Evolutionary conservation across 1,140 invertebrate genomes (phyloP), one percentile per base, ranked within the genome.

Genomic region (Psix sp.): DNA sequence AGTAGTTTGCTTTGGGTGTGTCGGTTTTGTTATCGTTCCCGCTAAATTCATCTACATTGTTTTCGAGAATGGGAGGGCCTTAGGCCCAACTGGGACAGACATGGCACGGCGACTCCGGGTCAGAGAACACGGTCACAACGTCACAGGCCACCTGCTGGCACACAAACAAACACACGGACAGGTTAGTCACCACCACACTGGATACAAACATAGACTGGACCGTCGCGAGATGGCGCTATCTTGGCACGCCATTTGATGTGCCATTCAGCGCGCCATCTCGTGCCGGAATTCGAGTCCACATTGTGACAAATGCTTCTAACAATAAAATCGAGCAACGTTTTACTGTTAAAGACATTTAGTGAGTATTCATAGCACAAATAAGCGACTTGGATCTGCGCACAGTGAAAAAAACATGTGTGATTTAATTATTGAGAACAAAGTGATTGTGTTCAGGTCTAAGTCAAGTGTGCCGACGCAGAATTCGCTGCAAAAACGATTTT

Each of bases 91-190:
- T 74, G 76, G 74, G 80, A 80, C 77, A 83, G 84, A 85, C 84
- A 86, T 85, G 85, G 84, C 82, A 86, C 84, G 85, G 84, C 84
- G 84, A 86, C 85, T 86, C 84, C 84, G 82, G 81, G 86, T 80
- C 81, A 86, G 78, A 85, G 82, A 81, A 87, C 79, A 86, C 82
- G 84, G 85, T 86, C 85, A 87, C 85, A 86, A 86, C 83, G 85
- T 87, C 86, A 86, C 85, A 87, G 86, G 84, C 85, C 86, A 87
- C 86, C 86, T 87, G 86, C 86, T 87, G 85, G 85, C 86, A 87
- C 85, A 87, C 84, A 87, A 87, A 87, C 84, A 87, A 87, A 87
- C 85, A 87, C 85, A 86, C 85, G 79, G 82, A 87, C 83, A 87
- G 77, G 86, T 87, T 87, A 87, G 86, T 87, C 85, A 87, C 85